phyloP scores from a whole-genome alignment of 2,888 invertebrate species.

The Synergus gifuensis region DNA sequence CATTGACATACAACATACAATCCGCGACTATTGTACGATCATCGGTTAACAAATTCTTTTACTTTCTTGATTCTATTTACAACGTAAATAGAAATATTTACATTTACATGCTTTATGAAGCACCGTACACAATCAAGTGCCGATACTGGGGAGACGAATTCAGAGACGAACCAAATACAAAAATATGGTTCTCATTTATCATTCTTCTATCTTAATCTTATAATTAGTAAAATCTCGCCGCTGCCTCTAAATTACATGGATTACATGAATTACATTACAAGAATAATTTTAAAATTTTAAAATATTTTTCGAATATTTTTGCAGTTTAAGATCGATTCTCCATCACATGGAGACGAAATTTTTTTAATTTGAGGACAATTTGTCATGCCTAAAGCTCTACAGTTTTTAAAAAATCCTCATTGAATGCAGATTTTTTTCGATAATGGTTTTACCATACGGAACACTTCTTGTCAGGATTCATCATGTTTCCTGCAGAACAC shows the following conservation, averaged over 20 bases:
- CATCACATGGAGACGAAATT: background rate
- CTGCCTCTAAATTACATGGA: background rate
- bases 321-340: background rate
- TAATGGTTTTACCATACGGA: conserved; percentile 79
- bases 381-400: background rate
- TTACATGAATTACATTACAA: conserved; percentile 1
- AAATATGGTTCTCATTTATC: background rate
- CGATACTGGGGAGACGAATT: background rate
- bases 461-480: conserved; percentile 83
- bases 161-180: background rate
- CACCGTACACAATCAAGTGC: background rate
- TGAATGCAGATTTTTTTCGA: background rate
- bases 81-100: background rate
- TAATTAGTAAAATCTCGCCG: background rate
- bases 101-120: background rate
- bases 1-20: background rate
- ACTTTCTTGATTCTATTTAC: conserved; percentile 31
- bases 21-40: background rate
- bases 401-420: background rate
- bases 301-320: conserved; percentile 1
- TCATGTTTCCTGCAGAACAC: conserved; percentile 80
- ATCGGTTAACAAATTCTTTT: background rate
- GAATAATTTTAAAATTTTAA: background rate
- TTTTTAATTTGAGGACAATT: background rate
- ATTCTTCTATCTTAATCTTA: background rate